Conservation (phyloP, 1,140 invertebrate species). For the Euglossa dilemma region DNA sequence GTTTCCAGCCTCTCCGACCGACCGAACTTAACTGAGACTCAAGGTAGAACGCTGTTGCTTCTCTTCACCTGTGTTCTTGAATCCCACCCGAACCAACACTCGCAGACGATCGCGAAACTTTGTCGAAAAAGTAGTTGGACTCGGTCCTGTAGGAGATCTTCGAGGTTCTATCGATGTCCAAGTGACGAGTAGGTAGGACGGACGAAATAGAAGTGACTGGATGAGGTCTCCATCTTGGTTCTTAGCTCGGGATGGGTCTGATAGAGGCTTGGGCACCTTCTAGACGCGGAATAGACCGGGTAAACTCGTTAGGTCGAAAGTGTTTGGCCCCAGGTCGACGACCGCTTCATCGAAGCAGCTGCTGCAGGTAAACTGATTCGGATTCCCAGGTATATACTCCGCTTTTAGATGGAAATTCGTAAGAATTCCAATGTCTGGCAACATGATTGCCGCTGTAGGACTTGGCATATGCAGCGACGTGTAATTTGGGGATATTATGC, state of each 20-base stretch:
- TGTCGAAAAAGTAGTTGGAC: too few species aligned
- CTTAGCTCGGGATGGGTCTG: background rate
- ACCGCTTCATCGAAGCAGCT: conserved; percentile 59
- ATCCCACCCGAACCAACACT: too few species aligned
- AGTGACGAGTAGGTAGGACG: background rate
- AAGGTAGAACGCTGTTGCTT: too few species aligned
- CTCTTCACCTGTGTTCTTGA: too few species aligned
- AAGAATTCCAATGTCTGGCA: background rate
- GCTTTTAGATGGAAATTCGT: conserved; percentile 52
- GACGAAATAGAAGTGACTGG: background rate
- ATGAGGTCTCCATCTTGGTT: background rate
- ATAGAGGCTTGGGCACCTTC: conserved; percentile 23
- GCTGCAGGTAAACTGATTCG: conserved; percentile 54
- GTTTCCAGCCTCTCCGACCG: conserved; percentile 31
- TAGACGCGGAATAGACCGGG: conserved; percentile 55
- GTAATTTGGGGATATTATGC: conserved; percentile 11
- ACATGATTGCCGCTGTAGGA: background rate
- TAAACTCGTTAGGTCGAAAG: conserved; percentile 54
- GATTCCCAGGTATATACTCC: conserved; percentile 36
- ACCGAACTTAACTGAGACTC: too few species aligned
- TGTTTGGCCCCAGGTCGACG: conserved; percentile 56
- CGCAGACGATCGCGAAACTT: too few species aligned
- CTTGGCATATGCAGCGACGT: background rate
- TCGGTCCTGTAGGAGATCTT: too few species aligned
- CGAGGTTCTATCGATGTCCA: too few species aligned